These are phyloP conservation scores for Peromyscus maniculatus DNA, from an alignment of 2,113 vertebrate species.

Conservation along the genomic window DNA sequence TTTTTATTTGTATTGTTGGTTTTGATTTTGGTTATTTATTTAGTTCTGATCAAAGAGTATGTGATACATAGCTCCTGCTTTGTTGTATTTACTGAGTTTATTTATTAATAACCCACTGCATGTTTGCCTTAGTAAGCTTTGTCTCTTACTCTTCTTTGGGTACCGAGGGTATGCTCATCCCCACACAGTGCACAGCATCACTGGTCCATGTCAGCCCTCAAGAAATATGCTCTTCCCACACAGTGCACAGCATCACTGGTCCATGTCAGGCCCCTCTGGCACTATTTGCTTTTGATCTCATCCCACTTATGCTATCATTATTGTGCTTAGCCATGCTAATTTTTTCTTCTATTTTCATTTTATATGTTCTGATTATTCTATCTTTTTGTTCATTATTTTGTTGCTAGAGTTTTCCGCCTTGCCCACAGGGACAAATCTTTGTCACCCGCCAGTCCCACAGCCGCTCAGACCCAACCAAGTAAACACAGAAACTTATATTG, in stretches of 20 bases:
- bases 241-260: neutral
- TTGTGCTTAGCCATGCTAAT: neutral
- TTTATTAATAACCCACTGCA: neutral
- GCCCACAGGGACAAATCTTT: no score
- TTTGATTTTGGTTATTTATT: conserved; percentile 44
- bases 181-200: neutral
- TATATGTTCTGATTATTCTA: conserved; percentile 9
- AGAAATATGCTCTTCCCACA: neutral
- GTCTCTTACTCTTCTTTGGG: neutral
- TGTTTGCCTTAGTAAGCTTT: conserved; percentile 33
- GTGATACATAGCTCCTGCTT: neutral
- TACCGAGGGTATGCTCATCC: neutral
- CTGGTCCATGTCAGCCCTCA: neutral
- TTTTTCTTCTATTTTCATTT: conserved; percentile 49
- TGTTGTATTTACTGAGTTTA: neutral
- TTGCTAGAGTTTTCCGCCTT: no score
- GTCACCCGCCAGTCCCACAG: no score
- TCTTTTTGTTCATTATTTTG: neutral
- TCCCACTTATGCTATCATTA: neutral
- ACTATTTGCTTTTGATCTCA: neutral
- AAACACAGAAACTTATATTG: no score
- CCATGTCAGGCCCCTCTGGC: neutral
- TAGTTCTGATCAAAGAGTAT: neutral
- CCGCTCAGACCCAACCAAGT: no score
- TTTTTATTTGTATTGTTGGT: conserved; percentile 37